phyloP scores from a whole-genome alignment of 2,797 vertebrate genomes.

The Chelonia mydas region DNA sequence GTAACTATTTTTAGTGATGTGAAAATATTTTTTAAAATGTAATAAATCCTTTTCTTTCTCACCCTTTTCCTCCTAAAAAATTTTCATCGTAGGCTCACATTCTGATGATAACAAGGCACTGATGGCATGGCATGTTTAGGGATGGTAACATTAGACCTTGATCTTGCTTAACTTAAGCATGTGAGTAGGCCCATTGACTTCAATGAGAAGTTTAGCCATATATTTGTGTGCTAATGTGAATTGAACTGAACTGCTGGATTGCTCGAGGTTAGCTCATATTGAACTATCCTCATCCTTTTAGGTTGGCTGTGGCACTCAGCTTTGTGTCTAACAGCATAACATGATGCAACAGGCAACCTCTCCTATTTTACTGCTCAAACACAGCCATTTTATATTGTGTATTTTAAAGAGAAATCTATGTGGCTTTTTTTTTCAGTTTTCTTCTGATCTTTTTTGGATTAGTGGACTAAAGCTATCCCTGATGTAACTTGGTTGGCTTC shows the following conservation, averaged over 20 bases:
- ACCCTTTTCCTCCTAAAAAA: background rate
- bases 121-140: background rate
- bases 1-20: background rate
- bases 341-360: background rate
- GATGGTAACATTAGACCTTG: background rate
- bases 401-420: background rate
- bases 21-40: background rate
- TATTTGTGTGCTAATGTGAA: conserved; percentile 35
- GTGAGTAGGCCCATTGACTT: background rate
- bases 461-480: conserved; percentile 5
- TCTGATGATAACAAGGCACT: background rate
- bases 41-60: background rate
- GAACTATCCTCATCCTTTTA: conserved; percentile 31
- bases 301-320: background rate
- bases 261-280: conserved; percentile 42
- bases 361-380: background rate
- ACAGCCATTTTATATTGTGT: background rate
- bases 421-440: background rate
- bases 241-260: conserved; percentile 13
- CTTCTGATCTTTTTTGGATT: background rate
- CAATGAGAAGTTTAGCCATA: background rate
- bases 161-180: background rate
- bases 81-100: background rate
- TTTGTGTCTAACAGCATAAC: background rate
- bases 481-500: background rate